A percentile compares a stretch with the other conserved stretches of the same genome.
These are phyloP conservation scores for Platysteira castanea DNA, from an alignment of 2,113 vertebrate genomes.

Conservation along the genomic window DNA sequence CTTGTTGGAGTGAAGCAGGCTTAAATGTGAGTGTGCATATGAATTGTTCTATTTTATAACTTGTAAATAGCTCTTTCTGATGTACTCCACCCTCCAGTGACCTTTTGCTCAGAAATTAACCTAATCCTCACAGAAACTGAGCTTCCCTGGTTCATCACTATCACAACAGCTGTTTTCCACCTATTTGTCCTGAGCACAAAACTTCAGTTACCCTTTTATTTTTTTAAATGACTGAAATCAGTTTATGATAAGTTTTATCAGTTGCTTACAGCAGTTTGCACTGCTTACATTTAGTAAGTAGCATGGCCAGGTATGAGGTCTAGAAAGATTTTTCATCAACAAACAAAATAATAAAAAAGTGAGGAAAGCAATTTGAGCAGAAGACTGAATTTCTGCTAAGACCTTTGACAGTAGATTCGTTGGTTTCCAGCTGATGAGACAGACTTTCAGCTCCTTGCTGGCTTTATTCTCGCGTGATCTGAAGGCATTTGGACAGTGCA, in stretches of 20 bases:
- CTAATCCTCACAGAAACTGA: background rate
- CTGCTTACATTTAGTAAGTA: background rate
- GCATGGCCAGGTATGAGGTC: background rate
- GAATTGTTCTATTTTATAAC: conserved; percentile 9
- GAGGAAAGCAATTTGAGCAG: background rate
- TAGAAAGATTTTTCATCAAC: background rate
- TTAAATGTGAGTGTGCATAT: background rate
- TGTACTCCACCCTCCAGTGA: background rate
- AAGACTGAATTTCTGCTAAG: conserved; percentile 42
- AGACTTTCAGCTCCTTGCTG: conserved; percentile 27
- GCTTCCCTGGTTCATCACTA: background rate
- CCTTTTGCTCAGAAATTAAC: background rate
- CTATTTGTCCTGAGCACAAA: background rate
- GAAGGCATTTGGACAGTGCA: conserved; percentile 28
- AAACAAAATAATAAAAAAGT: background rate
- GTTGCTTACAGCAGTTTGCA: background rate
- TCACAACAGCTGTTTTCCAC: background rate
- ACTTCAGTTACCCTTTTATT: background rate
- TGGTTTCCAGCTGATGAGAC: conserved; percentile 26
- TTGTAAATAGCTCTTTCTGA: background rate
- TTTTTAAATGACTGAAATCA: background rate
- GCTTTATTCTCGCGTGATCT: conserved; percentile 16
- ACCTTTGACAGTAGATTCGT: conserved; percentile 10
- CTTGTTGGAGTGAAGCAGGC: background rate
- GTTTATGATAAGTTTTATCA: background rate